Evolutionary conservation across 2,113 vertebrate genomes (phyloP).

Genomic region (Megaceryle torquata): DNA sequence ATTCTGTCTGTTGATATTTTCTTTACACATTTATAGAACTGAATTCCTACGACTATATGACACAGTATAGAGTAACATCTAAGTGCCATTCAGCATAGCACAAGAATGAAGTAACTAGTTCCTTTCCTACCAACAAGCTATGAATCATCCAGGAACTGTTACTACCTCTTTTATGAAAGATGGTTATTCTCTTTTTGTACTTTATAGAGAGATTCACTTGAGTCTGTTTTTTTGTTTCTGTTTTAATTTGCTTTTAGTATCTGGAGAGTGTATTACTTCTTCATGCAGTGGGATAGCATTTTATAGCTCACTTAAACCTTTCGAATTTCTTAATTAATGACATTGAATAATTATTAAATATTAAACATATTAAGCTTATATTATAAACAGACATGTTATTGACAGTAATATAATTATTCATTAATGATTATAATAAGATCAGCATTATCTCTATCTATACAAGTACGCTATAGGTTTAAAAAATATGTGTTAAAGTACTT

Average conservation of each 20-base stretch:
- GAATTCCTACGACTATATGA: neutral
- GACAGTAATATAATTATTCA: neutral
- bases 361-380: neutral
- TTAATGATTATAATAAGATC: neutral
- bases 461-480: neutral
- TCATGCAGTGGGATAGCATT: neutral
- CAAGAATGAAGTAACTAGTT: neutral
- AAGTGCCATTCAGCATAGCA: neutral
- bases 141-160: neutral
- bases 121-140: neutral
- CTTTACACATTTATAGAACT: neutral
- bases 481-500: neutral
- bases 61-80: neutral
- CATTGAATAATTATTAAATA: neutral
- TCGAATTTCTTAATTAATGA: neutral
- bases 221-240: neutral
- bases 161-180: too few species aligned
- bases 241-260: neutral
- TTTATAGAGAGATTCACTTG: neutral
- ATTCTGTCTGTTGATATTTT: neutral
- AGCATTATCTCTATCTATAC: neutral
- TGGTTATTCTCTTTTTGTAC: neutral
- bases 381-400: neutral
- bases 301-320: neutral
- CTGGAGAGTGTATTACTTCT: neutral